Evolutionary conservation across 2,888 invertebrate genomes (phyloP).

Genomic region (Allacma fusca): DNA sequence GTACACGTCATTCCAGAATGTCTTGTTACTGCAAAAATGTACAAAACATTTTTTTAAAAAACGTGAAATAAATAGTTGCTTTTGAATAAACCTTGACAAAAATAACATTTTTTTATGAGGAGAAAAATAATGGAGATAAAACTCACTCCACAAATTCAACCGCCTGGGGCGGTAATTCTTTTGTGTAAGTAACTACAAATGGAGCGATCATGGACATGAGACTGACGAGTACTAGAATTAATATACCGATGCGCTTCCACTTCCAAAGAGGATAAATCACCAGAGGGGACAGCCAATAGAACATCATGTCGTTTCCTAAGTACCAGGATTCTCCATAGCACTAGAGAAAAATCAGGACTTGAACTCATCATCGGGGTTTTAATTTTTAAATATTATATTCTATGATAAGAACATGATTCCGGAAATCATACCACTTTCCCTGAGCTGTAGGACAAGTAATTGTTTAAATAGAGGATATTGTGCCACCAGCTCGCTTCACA

Average conservation of each 20-base stretch:
- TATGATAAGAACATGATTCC: no score
- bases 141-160: slow-evolving; percentile 40
- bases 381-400: no score
- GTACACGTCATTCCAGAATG: slow-evolving; percentile 46
- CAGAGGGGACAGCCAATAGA: slow-evolving; percentile 50
- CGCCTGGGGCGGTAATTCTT: slow-evolving; percentile 32
- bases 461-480: slow-evolving; percentile 58
- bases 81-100: no score
- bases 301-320: slow-evolving; percentile 52
- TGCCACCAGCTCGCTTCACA: slow-evolving; percentile 60
- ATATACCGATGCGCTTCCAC: slow-evolving; percentile 41
- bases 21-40: not conserved
- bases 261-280: slow-evolving; percentile 53
- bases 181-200: slow-evolving; percentile 22
- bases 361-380: no score
- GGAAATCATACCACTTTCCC: slow-evolving; percentile 2
- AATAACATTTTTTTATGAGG: no score
- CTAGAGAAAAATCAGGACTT: slow-evolving; percentile 31
- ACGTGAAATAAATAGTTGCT: slow-evolving; percentile 10
- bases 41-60: no score
- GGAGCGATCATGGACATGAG: slow-evolving; percentile 30
- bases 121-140: no score
- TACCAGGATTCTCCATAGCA: slow-evolving; percentile 55
- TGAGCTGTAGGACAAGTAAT: slow-evolving; percentile 48
- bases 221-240: slow-evolving; percentile 29